phyloP scores from a whole-genome alignment of 2,797 vertebrate genomes.

The Karalla daura region DNA sequence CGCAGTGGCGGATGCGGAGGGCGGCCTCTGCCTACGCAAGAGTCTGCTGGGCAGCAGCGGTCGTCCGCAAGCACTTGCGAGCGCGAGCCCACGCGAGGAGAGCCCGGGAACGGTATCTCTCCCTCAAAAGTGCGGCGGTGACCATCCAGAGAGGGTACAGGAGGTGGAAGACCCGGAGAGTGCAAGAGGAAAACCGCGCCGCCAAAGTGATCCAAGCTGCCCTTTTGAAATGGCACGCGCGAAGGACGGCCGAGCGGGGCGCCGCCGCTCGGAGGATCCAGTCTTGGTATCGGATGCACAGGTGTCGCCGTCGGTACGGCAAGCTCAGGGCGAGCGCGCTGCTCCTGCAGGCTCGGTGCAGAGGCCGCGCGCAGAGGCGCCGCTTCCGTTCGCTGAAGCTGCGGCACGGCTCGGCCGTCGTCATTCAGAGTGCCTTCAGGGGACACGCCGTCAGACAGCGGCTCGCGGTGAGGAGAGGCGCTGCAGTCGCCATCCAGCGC shows the following conservation, averaged over 20 bases:
- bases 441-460: conserved; percentile 72
- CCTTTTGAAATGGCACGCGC: conserved; percentile 82
- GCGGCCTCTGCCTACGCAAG: conserved; percentile 75
- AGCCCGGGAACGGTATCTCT: conserved; percentile 72
- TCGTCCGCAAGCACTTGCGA: conserved; percentile 82
- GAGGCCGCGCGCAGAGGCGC: conserved; percentile 69
- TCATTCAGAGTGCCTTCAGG: conserved; percentile 88
- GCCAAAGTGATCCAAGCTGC: conserved; percentile 82
- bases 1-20: conserved; percentile 86
- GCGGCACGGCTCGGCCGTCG: conserved; percentile 77
- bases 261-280: conserved; percentile 87
- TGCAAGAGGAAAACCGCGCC: conserved; percentile 72
- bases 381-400: conserved; percentile 62
- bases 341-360: conserved; percentile 86
- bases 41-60: conserved; percentile 75
- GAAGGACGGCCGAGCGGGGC: conserved; percentile 53
- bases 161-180: conserved; percentile 81
- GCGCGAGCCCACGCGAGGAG: conserved; percentile 72
- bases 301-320: conserved; percentile 72
- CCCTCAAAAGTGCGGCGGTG: conserved; percentile 73
- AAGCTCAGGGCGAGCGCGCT: conserved; percentile 69
- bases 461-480: conserved; percentile 64
- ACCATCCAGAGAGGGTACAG: conserved; percentile 85
- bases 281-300: conserved; percentile 88
- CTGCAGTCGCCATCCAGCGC: conserved; percentile 85